Conservation (phyloP, 2,888 invertebrate species). For the Leucophora obtusa region DNA sequence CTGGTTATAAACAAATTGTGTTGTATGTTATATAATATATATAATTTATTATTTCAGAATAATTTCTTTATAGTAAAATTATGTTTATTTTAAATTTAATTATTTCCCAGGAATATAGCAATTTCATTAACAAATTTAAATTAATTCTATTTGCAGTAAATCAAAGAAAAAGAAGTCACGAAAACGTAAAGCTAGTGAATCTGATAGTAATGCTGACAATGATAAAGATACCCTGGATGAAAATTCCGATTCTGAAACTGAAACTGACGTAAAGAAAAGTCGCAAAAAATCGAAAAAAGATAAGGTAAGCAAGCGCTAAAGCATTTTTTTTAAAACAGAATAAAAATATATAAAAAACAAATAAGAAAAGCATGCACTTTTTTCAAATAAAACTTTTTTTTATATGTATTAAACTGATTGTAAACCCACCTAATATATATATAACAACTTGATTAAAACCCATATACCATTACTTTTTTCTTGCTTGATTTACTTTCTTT, state of each 20-base stretch:
- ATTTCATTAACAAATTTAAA: conserved; percentile 33
- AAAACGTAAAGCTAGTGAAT: conserved; percentile 80
- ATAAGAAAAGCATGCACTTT: conserved; percentile 41
- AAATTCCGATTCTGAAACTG: conserved; percentile 75
- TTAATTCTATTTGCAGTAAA: conserved; percentile 73
- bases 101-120: not conserved
- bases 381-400: conserved; percentile 13
- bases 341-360: conserved; percentile 15
- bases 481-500: conserved; percentile 54
- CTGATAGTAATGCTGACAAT: conserved; percentile 77
- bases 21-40: not conserved
- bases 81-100: not conserved
- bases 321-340: conserved; percentile 6
- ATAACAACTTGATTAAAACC: conserved; percentile 25
- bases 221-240: conserved; percentile 75
- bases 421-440: conserved; percentile 34
- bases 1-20: too few species aligned
- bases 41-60: not conserved
- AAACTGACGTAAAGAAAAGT: conserved; percentile 76
- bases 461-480: conserved; percentile 47
- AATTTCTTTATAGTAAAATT: not conserved
- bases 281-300: conserved; percentile 77
- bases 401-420: conserved; percentile 23
- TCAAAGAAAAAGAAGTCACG: conserved; percentile 81
- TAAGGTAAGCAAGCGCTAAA: conserved; percentile 71